phyloP scores from a whole-genome alignment of 2,888 invertebrate genomes.

The Caenorhabditis sp. region DNA sequence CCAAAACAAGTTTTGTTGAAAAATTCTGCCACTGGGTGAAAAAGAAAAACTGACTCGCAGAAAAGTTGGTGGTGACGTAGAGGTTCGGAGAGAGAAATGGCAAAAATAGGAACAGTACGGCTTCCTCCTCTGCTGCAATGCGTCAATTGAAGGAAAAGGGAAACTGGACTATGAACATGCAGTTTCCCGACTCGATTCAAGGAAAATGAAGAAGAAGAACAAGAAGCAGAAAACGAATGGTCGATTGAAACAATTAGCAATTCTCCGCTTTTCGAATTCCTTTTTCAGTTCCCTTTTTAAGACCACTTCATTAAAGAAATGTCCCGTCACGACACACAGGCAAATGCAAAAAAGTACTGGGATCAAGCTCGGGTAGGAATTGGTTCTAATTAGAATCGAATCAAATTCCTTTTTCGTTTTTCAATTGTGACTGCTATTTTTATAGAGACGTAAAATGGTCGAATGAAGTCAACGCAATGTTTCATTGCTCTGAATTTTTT shows the following conservation, averaged over 20 bases:
- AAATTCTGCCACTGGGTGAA: not conserved
- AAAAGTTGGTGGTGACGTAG: constrained; percentile 12
- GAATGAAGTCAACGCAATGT: constrained; percentile 45
- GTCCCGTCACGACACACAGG: not conserved
- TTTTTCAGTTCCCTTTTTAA: not conserved
- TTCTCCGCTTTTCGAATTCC: not conserved
- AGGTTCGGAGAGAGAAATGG: not conserved
- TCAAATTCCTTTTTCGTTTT: constrained; percentile 31
- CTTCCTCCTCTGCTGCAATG: not conserved
- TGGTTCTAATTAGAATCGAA: constrained; percentile 6
- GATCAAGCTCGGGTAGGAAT: not conserved
- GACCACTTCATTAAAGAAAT: constrained; percentile 4
- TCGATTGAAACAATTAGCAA: constrained; percentile 1
- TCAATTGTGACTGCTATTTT: constrained; percentile 3
- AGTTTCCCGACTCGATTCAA: not conserved
- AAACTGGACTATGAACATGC: not conserved
- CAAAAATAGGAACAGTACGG: constrained; percentile 13
- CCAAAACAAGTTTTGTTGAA: constrained; percentile 29
- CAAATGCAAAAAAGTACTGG: not conserved
- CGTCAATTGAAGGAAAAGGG: not conserved
- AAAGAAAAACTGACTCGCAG: too few species aligned
- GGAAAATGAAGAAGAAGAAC: not conserved
- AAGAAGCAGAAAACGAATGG: not conserved
- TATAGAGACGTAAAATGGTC: constrained; percentile 9
- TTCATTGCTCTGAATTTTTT: constrained; percentile 43